Conservation (phyloP, 1,140 invertebrate genomes). For the Temnothorax nylanderi region DNA sequence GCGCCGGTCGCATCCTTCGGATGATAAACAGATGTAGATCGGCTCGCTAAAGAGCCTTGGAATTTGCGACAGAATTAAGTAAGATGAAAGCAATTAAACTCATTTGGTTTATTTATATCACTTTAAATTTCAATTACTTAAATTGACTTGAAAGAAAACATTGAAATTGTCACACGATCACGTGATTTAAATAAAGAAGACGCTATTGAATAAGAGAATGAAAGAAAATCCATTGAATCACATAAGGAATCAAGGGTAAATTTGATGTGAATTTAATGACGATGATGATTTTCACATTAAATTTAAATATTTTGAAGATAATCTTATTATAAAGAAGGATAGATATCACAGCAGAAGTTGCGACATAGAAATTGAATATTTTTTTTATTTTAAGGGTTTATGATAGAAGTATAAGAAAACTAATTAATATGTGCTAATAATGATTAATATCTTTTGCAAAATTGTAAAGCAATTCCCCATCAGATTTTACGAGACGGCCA, state of each 20-base stretch:
- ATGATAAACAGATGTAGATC: constrained; percentile 30
- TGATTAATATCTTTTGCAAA: background rate
- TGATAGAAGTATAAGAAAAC: background rate
- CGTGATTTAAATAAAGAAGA: background rate
- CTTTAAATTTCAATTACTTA: background rate
- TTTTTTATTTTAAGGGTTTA: background rate
- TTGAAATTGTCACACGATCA: background rate
- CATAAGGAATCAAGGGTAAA: background rate
- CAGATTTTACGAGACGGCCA: background rate
- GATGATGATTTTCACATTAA: background rate
- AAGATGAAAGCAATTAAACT: background rate
- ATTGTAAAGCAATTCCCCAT: background rate
- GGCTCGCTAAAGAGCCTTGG: background rate
- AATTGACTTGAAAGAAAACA: background rate
- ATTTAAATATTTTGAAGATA: background rate
- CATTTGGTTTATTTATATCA: background rate
- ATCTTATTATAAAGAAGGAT: background rate
- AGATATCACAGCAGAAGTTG: background rate
- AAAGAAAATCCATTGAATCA: background rate
- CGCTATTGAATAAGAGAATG: background rate
- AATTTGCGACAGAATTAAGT: background rate
- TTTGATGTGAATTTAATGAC: background rate
- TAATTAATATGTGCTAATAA: background rate
- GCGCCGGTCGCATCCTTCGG: constrained; percentile 1
- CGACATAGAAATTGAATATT: background rate